Evolutionary conservation across 2,888 invertebrate species (phyloP), one percentile per base, ranked within the genome.

Genomic region (Frankliniella fusca): DNA sequence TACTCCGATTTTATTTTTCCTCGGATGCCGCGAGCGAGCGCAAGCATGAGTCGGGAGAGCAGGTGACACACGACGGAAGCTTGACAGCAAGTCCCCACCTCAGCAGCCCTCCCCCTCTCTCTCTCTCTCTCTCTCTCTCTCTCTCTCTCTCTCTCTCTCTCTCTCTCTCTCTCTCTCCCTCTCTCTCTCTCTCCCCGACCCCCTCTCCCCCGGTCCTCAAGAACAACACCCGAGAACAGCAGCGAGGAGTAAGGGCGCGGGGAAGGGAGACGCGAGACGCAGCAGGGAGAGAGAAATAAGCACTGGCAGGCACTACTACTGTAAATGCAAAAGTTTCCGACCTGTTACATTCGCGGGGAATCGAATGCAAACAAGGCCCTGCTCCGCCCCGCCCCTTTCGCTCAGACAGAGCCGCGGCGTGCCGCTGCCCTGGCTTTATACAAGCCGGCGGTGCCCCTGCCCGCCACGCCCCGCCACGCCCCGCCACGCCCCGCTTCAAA

Each of bases 271-370:
- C n/a, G n/a, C n/a, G n/a, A n/a, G n/a, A n/a, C n/a, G n/a, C 15
- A 54, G 54, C 54, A 54, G 38, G 38, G 38, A 38, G 2, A 38
- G 38, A 38, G 38, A 38, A 38, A 38, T 38, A 38, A 38, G 38
- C 38, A 38, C 38, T 38, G 38, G 38, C 38, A 38, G 38, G 5
- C n/a, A 10, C 70, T 27, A 12, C 27, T 23, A 27, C 27, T 23
- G 70, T 23, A 76, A 76, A 76, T 76, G 70, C 70, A 76, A 76
- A 38, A 76, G 70, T 76, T 76, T 76, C 70, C 70, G 70, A 27
- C 70, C 70, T 76, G 70, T 76, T 76, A 76, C 70, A 23, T 76
- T 76, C 70, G 12, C 70, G 23, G n/a, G 70, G 70, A 76, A 76
- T 76, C 70, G 70, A 76, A 76, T 76, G 70, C 70, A 76, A 76